Base-by-base conservation (phyloP, 2,888 invertebrate species). In the Willowsia nigromaculata region DNA sequence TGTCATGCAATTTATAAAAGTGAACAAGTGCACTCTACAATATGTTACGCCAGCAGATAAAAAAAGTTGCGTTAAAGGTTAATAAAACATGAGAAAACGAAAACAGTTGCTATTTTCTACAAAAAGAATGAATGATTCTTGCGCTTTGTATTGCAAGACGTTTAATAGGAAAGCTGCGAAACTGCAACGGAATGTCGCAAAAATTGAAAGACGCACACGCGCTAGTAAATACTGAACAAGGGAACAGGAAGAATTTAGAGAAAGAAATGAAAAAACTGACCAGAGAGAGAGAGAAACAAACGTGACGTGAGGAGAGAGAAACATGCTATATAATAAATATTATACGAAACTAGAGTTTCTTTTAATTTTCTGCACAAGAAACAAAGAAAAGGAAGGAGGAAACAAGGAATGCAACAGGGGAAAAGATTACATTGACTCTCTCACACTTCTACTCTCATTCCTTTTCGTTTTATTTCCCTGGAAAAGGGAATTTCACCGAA, bases 381-480 rank as follows among this genome's bases (percentile, higher is more conserved):
- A 13, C 43, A 43, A 43, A 43, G 43, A 43, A n/a, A n/a, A n/a
- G n/a, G n/a, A n/a, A 43, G 11, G 43, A 47, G 30, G 25, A 71
- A 40, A 43, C 11, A 27, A 50, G 82, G 76, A 88, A 88, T 74
- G 88, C 88, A 88, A 90, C 91, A 91, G 90, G 90, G 90, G 90
- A 91, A 90, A n/a, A 91, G n/a, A 91, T 91, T 91, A 91, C 86
- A 62, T 78, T 83, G 82, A 62, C 76, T 83, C 82, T 71, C 40
- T 18, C 83, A 85, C 74, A 59, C 56, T 18, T 18, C 59, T 86
- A 40, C 59, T 80, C 22, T 86, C 9, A 27, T 7, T 62, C 0
- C 25, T 9, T 40, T 40, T 40, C n/a, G n/a, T n/a, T 78, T 15
- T 59, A n/a, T 56, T 22, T 78, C 33, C 43, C 25, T 47, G 18